Evolutionary conservation across 2,797 vertebrate genomes (phyloP).

Genomic region (Hapalemur alaotrensis): DNA sequence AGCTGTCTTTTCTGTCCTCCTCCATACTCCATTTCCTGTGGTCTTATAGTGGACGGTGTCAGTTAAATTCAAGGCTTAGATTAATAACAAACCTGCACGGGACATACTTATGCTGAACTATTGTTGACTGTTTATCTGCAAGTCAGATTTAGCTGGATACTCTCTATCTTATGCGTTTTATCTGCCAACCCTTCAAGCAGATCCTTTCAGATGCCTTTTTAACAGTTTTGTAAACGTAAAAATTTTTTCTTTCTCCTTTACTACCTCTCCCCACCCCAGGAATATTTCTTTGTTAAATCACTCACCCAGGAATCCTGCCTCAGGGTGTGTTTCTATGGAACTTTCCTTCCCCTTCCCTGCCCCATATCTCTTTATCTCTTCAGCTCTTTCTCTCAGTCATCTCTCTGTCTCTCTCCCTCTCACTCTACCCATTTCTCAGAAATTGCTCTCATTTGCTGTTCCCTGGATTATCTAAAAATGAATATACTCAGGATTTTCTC

Average conservation of each 20-base stretch:
- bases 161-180: neutral
- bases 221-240: neutral
- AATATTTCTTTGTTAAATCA: neutral
- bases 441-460: neutral
- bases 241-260: neutral
- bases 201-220: neutral
- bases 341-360: neutral
- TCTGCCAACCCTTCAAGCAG: neutral
- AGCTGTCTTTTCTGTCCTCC: neutral
- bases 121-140: neutral
- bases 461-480: neutral
- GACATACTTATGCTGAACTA: neutral
- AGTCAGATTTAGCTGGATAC: neutral
- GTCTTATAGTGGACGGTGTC: neutral
- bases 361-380: neutral
- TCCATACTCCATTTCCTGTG: fast-evolving
- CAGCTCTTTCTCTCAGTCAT: neutral
- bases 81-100: neutral
- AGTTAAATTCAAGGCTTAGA: neutral
- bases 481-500: neutral
- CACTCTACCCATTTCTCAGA: neutral
- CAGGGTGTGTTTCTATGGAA: neutral
- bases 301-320: neutral
- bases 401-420: neutral
- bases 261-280: neutral